phyloP scores from a whole-genome alignment of 2,888 invertebrate species.

The Idaea biselata region DNA sequence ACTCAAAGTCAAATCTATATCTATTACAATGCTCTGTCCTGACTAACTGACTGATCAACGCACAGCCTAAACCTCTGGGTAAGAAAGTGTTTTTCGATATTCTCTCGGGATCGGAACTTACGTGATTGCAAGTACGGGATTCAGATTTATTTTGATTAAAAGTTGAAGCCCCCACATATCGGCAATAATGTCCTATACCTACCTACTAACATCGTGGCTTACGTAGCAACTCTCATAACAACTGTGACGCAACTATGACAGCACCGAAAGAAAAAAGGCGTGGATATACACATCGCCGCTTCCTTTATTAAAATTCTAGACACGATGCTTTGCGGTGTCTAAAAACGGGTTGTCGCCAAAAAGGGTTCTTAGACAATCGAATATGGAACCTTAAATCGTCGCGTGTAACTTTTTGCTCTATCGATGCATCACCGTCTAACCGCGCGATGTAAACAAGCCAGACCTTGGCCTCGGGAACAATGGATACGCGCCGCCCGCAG shows the following conservation, averaged over 20 bases:
- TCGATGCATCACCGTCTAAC: constrained; percentile 50
- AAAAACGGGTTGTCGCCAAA: not conserved
- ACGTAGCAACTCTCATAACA: not conserved
- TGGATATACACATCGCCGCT: not conserved
- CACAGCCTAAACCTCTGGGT: too few species aligned
- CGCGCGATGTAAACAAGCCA: constrained; percentile 68
- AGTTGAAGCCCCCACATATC: too few species aligned
- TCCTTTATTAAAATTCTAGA: not conserved
- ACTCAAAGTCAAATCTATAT: too few species aligned
- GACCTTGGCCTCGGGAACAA: constrained; percentile 76
- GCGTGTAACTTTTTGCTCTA: constrained; percentile 39
- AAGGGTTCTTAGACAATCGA: not conserved
- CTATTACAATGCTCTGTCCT: too few species aligned
- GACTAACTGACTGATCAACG: too few species aligned
- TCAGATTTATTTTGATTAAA: too few species aligned
- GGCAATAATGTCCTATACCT: too few species aligned
- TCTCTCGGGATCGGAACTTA: too few species aligned
- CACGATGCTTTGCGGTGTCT: not conserved
- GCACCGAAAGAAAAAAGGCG: not conserved
- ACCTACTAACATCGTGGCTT: not conserved
- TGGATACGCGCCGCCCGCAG: constrained; percentile 51
- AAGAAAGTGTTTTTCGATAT: too few species aligned
- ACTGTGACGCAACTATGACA: not conserved
- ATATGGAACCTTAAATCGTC: constrained; percentile 8
- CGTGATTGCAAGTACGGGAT: too few species aligned